Base-by-base conservation (phyloP, 2,888 invertebrate genomes). In the Calliphora vomitoria region DNA sequence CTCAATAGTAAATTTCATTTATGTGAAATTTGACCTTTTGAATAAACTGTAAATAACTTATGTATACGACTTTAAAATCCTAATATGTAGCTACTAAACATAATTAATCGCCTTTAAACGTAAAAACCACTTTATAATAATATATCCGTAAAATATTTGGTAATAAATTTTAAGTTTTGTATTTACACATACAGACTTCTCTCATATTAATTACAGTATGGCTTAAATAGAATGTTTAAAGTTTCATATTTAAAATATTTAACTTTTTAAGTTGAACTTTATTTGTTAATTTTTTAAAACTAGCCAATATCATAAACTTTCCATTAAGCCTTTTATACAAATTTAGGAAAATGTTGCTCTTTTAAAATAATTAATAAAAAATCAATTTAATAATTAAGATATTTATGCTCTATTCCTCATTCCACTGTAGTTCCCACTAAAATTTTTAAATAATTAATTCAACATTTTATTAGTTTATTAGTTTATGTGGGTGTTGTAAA, bases 401-500 rank as follows among this genome's bases (percentile, higher is more conserved):
- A 13, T 47, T 47, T 1, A 6, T 20, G 8, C 8, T 55, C 15
- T 10, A 55, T 55, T 55, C 11, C 10, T 4, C 0, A 18, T 11
- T 8, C 31, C 15, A 60, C 60, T 60, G 31, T 60, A 31, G 15
- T 15, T 15, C 13, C 15, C 13, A 60, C 13, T 8, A 1, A 31
- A 35, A 31, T 35, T 31, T n/a, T 60, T 8, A 55, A 55, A 6
- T 60, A 60, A 60, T 60, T 15, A 60, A 60, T 60, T 60, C 60
- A 60, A 60, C 1, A 35, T 15, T 35, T 60, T 60, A 60, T 60
- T 60, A 60, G 31, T 60, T 60, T 15, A 15, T 60, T 15, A 35
- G 31, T n/a, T n/a, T n/a, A n/a, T n/a, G 60, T 60, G 60, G 60
- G 60, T 60, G 60, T 35, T 60, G 35, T 60, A 60, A 60, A 60